A percentile compares a stretch with the other conserved stretches of the same genome.
Evolutionary conservation across 1,140 invertebrate species (phyloP).

Genomic region (Lamellibrachia luymesi): DNA sequence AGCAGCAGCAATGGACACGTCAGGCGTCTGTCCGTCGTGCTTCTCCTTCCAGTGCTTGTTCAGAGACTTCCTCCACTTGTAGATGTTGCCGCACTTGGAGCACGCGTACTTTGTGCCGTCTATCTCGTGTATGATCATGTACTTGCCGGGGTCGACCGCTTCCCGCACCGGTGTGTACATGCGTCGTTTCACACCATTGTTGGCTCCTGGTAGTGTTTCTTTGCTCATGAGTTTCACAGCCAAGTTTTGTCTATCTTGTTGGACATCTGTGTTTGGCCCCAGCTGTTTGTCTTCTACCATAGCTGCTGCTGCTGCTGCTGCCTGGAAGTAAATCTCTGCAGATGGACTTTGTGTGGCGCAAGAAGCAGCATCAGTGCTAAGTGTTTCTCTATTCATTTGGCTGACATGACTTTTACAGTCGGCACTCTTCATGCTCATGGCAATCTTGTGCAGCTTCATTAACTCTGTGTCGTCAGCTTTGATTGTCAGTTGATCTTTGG

Average conservation of each 20-base stretch:
- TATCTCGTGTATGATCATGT: slow-evolving; percentile 50
- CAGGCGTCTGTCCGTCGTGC: slow-evolving; percentile 40
- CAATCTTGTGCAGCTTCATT: neutral
- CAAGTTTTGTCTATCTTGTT: neutral
- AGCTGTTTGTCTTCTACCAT: neutral
- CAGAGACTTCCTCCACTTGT: slow-evolving; percentile 57
- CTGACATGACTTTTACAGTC: neutral
- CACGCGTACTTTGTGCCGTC: slow-evolving; percentile 54
- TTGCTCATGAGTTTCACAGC: neutral
- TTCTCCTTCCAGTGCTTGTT: slow-evolving; percentile 60
- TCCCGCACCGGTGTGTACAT: slow-evolving; percentile 37
- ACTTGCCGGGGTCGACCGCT: slow-evolving; percentile 54
- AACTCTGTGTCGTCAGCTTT: neutral
- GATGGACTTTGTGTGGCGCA: neutral
- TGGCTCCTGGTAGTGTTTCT: neutral
- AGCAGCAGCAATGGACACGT: slow-evolving; percentile 3
- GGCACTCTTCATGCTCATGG: neutral
- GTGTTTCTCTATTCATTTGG: neutral
- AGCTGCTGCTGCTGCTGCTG: neutral
- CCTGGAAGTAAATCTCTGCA: neutral
- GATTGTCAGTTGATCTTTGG: neutral
- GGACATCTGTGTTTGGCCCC: neutral
- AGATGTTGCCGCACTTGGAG: slow-evolving; percentile 56
- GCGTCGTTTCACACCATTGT: neutral
- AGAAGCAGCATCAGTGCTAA: neutral